A percentile compares a stretch with the other conserved stretches of the same genome.
Evolutionary conservation across 2,888 invertebrate genomes (phyloP).

Genomic region (Lucinisca nassula): DNA sequence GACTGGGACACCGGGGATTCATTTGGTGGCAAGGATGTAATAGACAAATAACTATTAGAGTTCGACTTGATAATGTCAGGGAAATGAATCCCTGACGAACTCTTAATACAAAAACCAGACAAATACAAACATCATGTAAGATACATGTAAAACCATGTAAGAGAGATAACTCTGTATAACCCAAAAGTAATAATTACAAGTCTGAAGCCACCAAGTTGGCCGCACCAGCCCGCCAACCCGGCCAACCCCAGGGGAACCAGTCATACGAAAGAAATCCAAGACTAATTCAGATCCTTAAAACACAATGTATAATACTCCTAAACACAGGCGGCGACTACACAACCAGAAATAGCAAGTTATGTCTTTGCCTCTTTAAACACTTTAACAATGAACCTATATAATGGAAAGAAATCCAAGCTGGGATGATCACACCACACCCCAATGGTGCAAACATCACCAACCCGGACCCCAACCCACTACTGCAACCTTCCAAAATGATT

Average conservation of each 20-base stretch:
- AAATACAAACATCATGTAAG: not conserved
- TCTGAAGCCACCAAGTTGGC: slow-evolving; percentile 2
- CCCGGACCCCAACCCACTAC: not conserved
- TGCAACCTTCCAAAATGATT: not conserved
- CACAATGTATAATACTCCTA: no score
- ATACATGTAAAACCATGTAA: not conserved
- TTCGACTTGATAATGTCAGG: not conserved
- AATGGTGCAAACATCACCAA: not conserved
- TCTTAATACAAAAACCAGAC: not conserved
- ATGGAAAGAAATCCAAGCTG: no score
- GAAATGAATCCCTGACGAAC: not conserved
- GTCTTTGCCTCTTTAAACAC: no score
- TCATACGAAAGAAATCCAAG: not conserved
- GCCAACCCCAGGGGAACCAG: slow-evolving; percentile 1
- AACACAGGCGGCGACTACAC: no score
- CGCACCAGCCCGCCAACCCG: not conserved
- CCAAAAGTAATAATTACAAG: slow-evolving; percentile 1
- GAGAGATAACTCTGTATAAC: not conserved
- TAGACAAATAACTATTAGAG: not conserved
- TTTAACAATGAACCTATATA: no score
- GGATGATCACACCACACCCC: not conserved
- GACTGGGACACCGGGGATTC: not conserved
- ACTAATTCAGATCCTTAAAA: no score
- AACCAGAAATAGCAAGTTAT: no score
- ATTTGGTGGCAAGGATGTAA: not conserved